Base-by-base conservation (phyloP, 2,888 invertebrate genomes). In the Hermaeophaga mercurialis region DNA sequence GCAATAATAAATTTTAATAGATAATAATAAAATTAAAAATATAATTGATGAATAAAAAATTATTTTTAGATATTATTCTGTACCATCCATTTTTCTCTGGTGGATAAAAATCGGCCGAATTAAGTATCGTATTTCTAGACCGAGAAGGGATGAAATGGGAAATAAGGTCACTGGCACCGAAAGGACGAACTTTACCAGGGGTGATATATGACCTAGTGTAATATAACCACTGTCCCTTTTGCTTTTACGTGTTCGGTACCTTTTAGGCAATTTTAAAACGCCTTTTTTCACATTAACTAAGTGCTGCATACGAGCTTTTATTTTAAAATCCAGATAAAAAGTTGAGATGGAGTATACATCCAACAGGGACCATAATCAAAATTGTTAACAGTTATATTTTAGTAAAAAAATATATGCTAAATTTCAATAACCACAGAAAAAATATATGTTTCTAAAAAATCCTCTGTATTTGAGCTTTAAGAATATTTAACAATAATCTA, bases 121-220 rank as follows among this genome's bases (percentile, higher is more conserved):
- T 24, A 43, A 43, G 43, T 12, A 24, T 43, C 14, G 43, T 18
- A 26, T 24, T 43, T 24, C 24, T 15, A 15, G 39, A 44, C 24
- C 19, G 38, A 31, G 24, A 28, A 34, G 43, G 22, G 33, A 33
- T 9, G 34, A 33, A 22, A 46, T 28, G 36, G 44, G 49, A 48
- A 58, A 58, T 54, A 54, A 58, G 57, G 57, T 58, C 57, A 53
- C 54, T 58, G 57, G 61, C 61, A 61, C 57, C 66, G 64, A 65
- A 66, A 70, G 67, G 65, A 66, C 66, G 65, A 67, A 66, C 68
- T 64, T 64, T 61, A 61, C 61, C 58, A 31, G 65, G 64, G 58
- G 65, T 70, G 70, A 70, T 70, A 61, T 65, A 70, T 68, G 61
- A 64, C 63, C 55, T 49, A 28, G 48, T 44, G 56, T 56, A 56